Evolutionary conservation across 1,140 invertebrate genomes (phyloP), one percentile per base, ranked within the genome.

Genomic region (Eurytemora carolleeae): DNA sequence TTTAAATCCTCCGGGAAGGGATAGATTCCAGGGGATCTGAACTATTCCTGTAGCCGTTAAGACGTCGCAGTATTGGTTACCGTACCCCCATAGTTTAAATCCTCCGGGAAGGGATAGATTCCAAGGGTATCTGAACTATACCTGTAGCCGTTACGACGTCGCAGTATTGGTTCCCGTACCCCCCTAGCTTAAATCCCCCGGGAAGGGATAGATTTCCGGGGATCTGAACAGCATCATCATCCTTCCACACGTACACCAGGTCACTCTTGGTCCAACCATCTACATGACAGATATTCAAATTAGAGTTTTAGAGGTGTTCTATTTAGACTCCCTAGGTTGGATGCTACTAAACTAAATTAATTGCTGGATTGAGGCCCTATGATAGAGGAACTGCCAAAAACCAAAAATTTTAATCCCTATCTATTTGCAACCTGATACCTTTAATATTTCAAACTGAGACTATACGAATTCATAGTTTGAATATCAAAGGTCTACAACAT

Each of bases 61-160:
- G 74, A 87, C 91, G 74, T 92, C 91, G 72, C 91, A 95, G 70
- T 91, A 90, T 71, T 89, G 85, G 62, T 89, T 92, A 58, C 83
- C 76, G 73, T 88, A 89, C 72, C 90, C 89, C 72, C 90, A 87
- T 61, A 95, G 74, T 1, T 87, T 89, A 75, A 95, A 95, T 66
- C 87, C 64, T 61, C 65, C 78, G 64, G 91, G 91, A 69, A 95
- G 78, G 72, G 92, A 85, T 68, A 95, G 78, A 72, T 92, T 91
- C n/a, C n/a, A n/a, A n/a, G n/a, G n/a, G 31, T 44, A 44, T 44
- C 31, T 12, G n/a, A 44, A 44, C 7, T 55, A 16, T 76, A 90
- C 90, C 90, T 67, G 90, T 95, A 72, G 92, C 93, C 57, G 91
- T 95, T 74, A 87, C 89, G 74, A 87, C 91, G 74, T 92, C 91